phyloP scores from a whole-genome alignment of 2,888 invertebrate species.

The Netelia melanura region DNA sequence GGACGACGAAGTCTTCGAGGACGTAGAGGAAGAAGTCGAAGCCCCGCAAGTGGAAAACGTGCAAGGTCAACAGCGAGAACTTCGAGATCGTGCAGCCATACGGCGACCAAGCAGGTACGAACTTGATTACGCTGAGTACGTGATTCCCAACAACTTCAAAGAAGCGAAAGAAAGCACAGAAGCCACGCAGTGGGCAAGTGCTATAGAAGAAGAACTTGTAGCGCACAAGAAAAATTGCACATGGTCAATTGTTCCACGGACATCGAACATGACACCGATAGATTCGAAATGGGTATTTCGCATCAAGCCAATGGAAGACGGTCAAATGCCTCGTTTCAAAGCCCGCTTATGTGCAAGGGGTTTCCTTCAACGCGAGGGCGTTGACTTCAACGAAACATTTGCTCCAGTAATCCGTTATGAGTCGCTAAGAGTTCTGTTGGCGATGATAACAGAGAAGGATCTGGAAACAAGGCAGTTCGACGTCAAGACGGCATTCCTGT shows the following conservation, averaged over 20 bases:
- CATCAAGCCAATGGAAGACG: slow-evolving; percentile 51
- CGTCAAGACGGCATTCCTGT: slow-evolving; percentile 68
- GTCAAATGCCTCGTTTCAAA: slow-evolving; percentile 47
- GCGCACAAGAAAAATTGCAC: slow-evolving; percentile 34
- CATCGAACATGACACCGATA: slow-evolving; percentile 40
- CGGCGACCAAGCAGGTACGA: slow-evolving; percentile 22
- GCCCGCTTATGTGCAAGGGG: slow-evolving; percentile 68
- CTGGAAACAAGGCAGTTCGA: slow-evolving; percentile 67
- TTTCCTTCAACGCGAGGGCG: slow-evolving; percentile 48
- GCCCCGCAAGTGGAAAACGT: background rate
- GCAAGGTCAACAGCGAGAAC: background rate
- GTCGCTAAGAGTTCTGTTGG: slow-evolving; percentile 56
- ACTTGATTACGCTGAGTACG: slow-evolving; percentile 12
- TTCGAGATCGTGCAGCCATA: slow-evolving; percentile 12
- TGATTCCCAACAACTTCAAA: slow-evolving; percentile 2
- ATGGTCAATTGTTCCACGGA: slow-evolving; percentile 42
- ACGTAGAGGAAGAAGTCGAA: slow-evolving; percentile 10
- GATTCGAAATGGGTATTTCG: slow-evolving; percentile 68
- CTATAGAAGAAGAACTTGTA: background rate
- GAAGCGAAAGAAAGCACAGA: slow-evolving; percentile 9
- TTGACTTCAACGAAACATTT: slow-evolving; percentile 51
- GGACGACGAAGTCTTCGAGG: background rate
- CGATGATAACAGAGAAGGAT: slow-evolving; percentile 65
- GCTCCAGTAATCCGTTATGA: too few relatives aligned
- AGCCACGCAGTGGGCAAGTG: slow-evolving; percentile 29